phyloP scores from a whole-genome alignment of 2,113 vertebrate species.

The Dolichotis patagonum region DNA sequence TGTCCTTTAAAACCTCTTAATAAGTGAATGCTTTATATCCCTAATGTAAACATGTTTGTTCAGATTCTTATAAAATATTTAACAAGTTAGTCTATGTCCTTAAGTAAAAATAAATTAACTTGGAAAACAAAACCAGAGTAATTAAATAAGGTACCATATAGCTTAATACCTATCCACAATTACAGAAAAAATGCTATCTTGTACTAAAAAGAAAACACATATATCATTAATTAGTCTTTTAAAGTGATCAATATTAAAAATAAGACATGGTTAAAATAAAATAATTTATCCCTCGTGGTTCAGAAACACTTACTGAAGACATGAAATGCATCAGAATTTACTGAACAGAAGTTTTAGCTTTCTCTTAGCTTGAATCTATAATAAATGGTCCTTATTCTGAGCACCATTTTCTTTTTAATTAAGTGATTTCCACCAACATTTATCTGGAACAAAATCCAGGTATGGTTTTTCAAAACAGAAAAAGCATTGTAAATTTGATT shows the following conservation, averaged over 20 bases:
- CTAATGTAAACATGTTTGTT: conserved; percentile 51
- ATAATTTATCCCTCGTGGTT: background rate
- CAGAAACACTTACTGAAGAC: background rate
- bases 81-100: conserved; percentile 42
- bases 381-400: background rate
- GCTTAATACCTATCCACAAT: conserved; percentile 10
- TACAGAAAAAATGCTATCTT: conserved; percentile 16
- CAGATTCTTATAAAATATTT: conserved; percentile 66
- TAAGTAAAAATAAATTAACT: conserved; percentile 69
- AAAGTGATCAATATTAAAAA: background rate
- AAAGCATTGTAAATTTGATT: background rate
- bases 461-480: conserved; percentile 2
- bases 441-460: background rate
- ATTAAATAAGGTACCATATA: conserved; percentile 19
- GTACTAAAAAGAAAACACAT: conserved; percentile 10
- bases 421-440: background rate
- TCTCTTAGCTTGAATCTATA: background rate
- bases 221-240: background rate
- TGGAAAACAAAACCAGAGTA: conserved; percentile 40
- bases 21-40: conserved; percentile 54
- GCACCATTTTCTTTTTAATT: background rate
- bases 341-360: background rate
- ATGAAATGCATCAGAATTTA: conserved; percentile 5
- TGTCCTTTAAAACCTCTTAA: conserved; percentile 20
- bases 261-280: background rate